Evolutionary conservation across 1,140 invertebrate species (phyloP).

Genomic region (Papilio machaon): DNA sequence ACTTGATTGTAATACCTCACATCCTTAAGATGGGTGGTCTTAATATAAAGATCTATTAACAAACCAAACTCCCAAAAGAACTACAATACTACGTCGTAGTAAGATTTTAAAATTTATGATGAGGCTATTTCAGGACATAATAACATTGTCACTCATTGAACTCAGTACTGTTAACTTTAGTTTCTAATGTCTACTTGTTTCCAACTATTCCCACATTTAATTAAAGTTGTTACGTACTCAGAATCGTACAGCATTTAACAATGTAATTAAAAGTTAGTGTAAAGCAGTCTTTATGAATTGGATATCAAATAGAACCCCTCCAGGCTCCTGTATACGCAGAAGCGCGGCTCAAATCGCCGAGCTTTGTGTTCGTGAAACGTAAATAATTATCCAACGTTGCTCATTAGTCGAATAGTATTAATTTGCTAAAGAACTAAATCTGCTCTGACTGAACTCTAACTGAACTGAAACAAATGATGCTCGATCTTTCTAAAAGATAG

Average conservation of each 20-base stretch:
- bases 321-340: not conserved
- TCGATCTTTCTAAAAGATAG: not conserved
- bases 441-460: no score
- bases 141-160: no score
- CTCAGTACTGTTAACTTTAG: no score
- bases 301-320: slow-evolving; percentile 21
- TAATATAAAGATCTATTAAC: no score
- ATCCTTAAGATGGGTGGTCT: no score
- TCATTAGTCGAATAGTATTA: slow-evolving; percentile 27
- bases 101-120: no score
- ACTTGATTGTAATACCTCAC: no score
- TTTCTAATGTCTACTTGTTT: no score
- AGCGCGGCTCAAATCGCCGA: not conserved
- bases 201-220: no score
- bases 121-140: no score
- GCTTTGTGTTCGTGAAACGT: slow-evolving; percentile 10
- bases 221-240: not conserved
- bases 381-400: slow-evolving; percentile 28
- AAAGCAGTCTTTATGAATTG: slow-evolving; percentile 5
- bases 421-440: slow-evolving; percentile 14
- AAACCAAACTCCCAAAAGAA: no score
- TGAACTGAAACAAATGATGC: not conserved
- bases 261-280: slow-evolving; percentile 20
- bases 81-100: no score
- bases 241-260: not conserved